Percentiles rank a stretch among this genome's conserved stretches.
Evolutionary conservation across 2,797 vertebrate genomes (phyloP).

Genomic region (Coccyzus lansbergi): DNA sequence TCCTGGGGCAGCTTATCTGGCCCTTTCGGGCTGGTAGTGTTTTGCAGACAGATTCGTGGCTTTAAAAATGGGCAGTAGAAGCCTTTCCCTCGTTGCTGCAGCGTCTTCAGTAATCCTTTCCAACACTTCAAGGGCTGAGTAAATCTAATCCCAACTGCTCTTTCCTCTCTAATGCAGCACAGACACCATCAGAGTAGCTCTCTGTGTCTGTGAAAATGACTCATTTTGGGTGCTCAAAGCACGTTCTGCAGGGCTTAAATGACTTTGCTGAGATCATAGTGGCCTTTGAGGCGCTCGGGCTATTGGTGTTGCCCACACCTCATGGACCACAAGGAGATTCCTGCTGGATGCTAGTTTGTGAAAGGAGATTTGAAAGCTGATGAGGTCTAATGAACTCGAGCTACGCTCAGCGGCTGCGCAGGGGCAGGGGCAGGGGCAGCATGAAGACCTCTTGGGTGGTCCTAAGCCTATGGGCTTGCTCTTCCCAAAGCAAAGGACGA

Average conservation of each 20-base stretch:
- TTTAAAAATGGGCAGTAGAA: not conserved
- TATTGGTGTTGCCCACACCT: constrained; percentile 6
- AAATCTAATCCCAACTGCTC: not conserved
- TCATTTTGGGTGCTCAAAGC: not conserved
- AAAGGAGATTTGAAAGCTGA: constrained; percentile 9
- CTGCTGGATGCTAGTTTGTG: constrained; percentile 19
- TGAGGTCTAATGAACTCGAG: constrained; percentile 13
- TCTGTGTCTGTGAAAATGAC: not conserved
- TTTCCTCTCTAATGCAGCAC: not conserved
- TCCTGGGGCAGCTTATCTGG: not conserved
- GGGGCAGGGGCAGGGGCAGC: not conserved
- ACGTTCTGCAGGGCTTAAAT: constrained; percentile 1
- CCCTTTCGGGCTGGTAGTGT: not conserved
- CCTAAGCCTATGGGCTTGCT: not conserved
- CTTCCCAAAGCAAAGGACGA: not conserved
- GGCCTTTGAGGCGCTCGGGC: not conserved
- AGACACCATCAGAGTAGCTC: not conserved
- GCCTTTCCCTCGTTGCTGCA: not conserved
- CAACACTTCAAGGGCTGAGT: not conserved
- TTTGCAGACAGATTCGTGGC: not conserved
- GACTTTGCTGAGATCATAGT: not conserved
- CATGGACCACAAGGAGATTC: constrained; percentile 30
- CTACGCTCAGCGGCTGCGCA: not conserved
- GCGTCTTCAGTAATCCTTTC: not conserved
- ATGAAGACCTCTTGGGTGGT: accelerated